Evolutionary conservation across 2,888 invertebrate genomes (phyloP), one percentile per base, ranked within the genome.

Genomic region (Parascotia fuliginaria): DNA sequence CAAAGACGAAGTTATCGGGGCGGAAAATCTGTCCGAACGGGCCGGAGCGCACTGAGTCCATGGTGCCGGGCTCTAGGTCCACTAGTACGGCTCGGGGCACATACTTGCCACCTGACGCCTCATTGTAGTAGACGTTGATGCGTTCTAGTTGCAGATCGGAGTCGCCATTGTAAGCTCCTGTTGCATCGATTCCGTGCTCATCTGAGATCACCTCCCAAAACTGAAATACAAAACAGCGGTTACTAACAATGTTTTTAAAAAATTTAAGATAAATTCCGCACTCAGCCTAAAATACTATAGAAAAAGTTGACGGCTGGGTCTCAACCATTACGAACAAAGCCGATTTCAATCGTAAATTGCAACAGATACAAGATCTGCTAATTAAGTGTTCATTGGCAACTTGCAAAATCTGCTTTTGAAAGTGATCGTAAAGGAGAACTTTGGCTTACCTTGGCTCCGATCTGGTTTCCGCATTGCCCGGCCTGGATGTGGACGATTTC

Each of bases 401-500:
- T n/a, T n/a, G n/a, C n/a, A n/a, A n/a, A n/a, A n/a, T n/a, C n/a
- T n/a, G n/a, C n/a, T n/a, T n/a, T n/a, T n/a, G n/a, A n/a, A n/a
- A n/a, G n/a, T n/a, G n/a, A n/a, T n/a, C n/a, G n/a, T n/a, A n/a
- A n/a, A 1, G 24, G 27, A n/a, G 7, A 13, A 2, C 9, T 4
- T 3, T n/a, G 1, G 52, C 45, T 81, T 83, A 96, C 96, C 94
- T 96, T 96, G 49, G 95, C 95, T 70, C 96, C 96, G 73, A 96
- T 96, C 89, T 96, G 96, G 94, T 89, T 89, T 13, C 89, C 89
- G 70, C 89, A 89, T 76, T 86, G 85, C 57, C 89, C 89, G 59
- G 85, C 95, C 86, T 96, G 96, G 73, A 96, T 92, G 86, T 96
- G 96, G 67, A 96, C 95, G 82, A 96, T 96, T 93, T 96, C 96